Evolutionary conservation across 2,888 invertebrate genomes (phyloP).

Genomic region (Elysia crispata): DNA sequence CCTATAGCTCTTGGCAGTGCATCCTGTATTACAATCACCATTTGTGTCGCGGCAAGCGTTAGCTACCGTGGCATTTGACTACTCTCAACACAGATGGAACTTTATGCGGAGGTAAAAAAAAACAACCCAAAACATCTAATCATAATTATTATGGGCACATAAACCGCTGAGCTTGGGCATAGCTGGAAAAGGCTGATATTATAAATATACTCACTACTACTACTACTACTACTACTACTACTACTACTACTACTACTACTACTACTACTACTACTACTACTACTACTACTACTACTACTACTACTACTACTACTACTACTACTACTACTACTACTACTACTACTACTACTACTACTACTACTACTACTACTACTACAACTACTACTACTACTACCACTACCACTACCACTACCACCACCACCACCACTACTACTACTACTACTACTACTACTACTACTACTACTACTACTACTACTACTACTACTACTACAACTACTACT

Average conservation of each 20-base stretch:
- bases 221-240: constrained; percentile 28
- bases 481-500: too few species aligned
- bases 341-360: constrained; percentile 41
- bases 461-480: constrained; percentile 37
- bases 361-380: constrained; percentile 33
- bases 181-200: neutral
- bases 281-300: constrained; percentile 35
- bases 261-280: constrained; percentile 27
- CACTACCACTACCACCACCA: constrained; percentile 35
- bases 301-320: constrained; percentile 28
- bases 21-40: too few species aligned
- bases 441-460: constrained; percentile 37
- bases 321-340: constrained; percentile 33
- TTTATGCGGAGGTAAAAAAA: too few species aligned
- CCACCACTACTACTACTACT: constrained; percentile 34
- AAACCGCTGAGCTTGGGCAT: too few species aligned
- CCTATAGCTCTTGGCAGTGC: too few species aligned
- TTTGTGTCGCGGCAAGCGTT: too few species aligned
- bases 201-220: constrained; percentile 16
- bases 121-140: too few species aligned
- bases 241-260: constrained; percentile 30
- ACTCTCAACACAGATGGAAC: too few species aligned
- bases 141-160: too few species aligned
- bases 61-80: too few species aligned
- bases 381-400: constrained; percentile 32